Evolutionary conservation across 2,113 vertebrate species (phyloP).

Genomic region (Galbula dea): DNA sequence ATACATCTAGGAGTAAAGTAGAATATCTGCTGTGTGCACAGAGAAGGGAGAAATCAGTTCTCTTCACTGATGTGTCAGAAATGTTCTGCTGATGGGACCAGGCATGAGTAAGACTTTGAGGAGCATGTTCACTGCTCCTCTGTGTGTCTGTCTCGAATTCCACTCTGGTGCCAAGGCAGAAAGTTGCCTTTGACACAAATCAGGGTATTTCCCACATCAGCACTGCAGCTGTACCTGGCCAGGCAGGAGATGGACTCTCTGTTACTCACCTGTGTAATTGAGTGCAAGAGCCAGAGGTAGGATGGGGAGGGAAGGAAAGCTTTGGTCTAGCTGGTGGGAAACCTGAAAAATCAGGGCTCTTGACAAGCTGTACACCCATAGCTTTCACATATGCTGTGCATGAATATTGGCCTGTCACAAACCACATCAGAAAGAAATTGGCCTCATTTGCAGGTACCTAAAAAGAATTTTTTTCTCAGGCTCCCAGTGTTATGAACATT

Average conservation of each 20-base stretch:
- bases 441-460: background rate
- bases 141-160: fast-evolving
- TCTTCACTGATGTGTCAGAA: fast-evolving
- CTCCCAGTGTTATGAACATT: background rate
- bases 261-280: fast-evolving
- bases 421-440: background rate
- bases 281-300: fast-evolving
- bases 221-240: fast-evolving
- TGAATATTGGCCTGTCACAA: conserved; percentile 16
- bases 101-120: fast-evolving
- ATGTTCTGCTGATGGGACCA: fast-evolving
- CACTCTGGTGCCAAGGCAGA: background rate
- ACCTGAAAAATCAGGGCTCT: background rate
- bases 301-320: background rate
- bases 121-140: fast-evolving
- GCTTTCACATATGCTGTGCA: background rate
- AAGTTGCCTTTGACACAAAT: background rate
- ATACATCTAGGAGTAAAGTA: fast-evolving
- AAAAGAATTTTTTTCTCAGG: background rate
- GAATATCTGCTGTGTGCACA: fast-evolving
- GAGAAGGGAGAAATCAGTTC: fast-evolving
- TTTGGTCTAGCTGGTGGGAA: background rate
- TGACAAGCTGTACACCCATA: background rate
- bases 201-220: fast-evolving
- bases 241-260: background rate